Evolutionary conservation across 2,797 vertebrate species (phyloP), one percentile per base, ranked within the genome.

Genomic region (Enteromius mattozi): DNA sequence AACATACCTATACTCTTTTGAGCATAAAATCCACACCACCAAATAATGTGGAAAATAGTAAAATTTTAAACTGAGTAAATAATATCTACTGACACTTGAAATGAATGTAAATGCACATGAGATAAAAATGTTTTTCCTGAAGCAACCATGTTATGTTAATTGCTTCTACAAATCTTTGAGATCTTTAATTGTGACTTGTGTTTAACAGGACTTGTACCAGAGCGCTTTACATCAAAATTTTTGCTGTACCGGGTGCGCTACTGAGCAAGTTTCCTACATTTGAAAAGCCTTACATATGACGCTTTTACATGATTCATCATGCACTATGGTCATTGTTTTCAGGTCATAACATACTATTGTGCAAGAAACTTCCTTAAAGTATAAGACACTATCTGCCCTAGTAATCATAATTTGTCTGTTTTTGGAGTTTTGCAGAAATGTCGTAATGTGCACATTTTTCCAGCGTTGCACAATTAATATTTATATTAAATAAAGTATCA

Each of bases 381-480:
- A 65, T 65, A 17, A 1, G 17, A 17, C 3, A 3, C 17, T 19
- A 66, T 19, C 30, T 66, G 16, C 63, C 2, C 30, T 4, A 10
- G 30, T 35, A 30, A 9, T 66, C 63, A 66, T 35, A 66, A 66
- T 66, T 66, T 35, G 17, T 21, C 2, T 75, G 54, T 49, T 49
- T 74, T 74, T 51, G 8, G 8, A 51, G 69, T 33, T 74, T 74
- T 51, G 30, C 27, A 35, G 6, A 35, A 75, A 51, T 7, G 37
- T 16, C 0, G 1, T 42, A 47, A 37, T 3, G 12, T 12, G 21
- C 21, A 37, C 1, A 3, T 24, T 59, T 59, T 77, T 59, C 6
- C 74, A 77, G 16, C 3, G 1, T 14, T 75, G 49, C 72, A 54
- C 47, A 35, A 75, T 75, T 75, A 49, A 54, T n/a, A n/a, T 75